Evolutionary conservation across 2,797 vertebrate genomes (phyloP).

Genomic region (Poecilia velifera): DNA sequence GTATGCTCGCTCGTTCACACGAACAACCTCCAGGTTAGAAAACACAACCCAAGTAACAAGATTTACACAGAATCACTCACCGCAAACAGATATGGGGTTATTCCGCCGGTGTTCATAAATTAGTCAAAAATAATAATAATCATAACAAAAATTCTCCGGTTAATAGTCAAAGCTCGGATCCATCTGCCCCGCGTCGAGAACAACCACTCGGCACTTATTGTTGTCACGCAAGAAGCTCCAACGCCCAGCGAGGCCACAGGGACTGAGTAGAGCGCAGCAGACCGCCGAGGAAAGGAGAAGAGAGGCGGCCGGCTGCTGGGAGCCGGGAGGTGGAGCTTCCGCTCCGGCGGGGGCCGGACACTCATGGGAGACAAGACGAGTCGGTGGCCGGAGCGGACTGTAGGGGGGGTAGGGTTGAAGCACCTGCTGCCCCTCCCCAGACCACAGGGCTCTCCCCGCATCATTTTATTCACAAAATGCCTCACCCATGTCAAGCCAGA

Average conservation of each 20-base stretch:
- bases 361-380: constrained; percentile 38
- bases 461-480: constrained; percentile 59
- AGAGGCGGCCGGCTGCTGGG: constrained; percentile 74
- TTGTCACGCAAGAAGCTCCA: constrained; percentile 77
- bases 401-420: constrained; percentile 58
- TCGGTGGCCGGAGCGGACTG: constrained; percentile 44
- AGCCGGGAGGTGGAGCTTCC: constrained; percentile 76
- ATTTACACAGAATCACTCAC: constrained; percentile 73
- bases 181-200: constrained; percentile 71
- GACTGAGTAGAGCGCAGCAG: constrained; percentile 68
- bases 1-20: constrained; percentile 50
- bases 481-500: constrained; percentile 37
- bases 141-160: constrained; percentile 43
- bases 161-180: constrained; percentile 64
- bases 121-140: constrained; percentile 8
- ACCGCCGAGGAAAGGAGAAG: constrained; percentile 67
- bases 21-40: constrained; percentile 56
- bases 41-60: constrained; percentile 18
- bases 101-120: constrained; percentile 64
- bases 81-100: constrained; percentile 74
- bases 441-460: constrained; percentile 64
- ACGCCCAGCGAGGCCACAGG: constrained; percentile 73
- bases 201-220: constrained; percentile 72
- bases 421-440: constrained; percentile 82
- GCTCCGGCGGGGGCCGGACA: constrained; percentile 61